phyloP scores from a whole-genome alignment of 53 echinoderm and acorn worm species.

The Mesocentrotus franciscanus region DNA sequence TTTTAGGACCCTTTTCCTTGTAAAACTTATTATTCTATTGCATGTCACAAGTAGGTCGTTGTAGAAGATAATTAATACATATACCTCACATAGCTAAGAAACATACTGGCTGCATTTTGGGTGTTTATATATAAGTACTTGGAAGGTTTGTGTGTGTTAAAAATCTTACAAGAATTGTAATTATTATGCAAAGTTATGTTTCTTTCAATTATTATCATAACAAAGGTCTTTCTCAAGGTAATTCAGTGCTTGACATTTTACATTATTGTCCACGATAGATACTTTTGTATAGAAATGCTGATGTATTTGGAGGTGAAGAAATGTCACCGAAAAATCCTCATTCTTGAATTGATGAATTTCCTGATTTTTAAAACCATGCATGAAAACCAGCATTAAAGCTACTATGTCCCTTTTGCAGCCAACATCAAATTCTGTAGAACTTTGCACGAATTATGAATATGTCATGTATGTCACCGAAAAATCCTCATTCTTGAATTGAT shows the following conservation, averaged over 20 bases:
- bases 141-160: conserved; percentile 38
- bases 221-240: conserved; percentile 10
- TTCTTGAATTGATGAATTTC: not conserved
- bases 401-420: too few relatives aligned
- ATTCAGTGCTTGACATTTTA: not conserved
- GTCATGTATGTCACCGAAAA: not conserved
- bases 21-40: not conserved
- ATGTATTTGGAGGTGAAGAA: not conserved
- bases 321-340: not conserved
- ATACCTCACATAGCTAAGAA: conserved; percentile 18
- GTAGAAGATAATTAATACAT: conserved; percentile 11
- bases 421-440: too few relatives aligned
- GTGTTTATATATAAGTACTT: conserved; percentile 48
- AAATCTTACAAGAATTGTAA: conserved; percentile 24
- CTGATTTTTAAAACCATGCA: not conserved
- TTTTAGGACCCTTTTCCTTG: not conserved
- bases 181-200: conserved; percentile 42
- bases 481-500: not conserved
- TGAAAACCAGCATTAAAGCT: not conserved
- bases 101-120: conserved; percentile 44
- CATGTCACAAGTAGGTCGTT: conserved; percentile 51
- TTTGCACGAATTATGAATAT: too few relatives aligned
- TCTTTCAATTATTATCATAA: conserved; percentile 22
- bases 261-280: not conserved
- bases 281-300: not conserved